phyloP scores from a whole-genome alignment of 92 coral and sea anemone species.

The Umimayanthus kanabou region DNA sequence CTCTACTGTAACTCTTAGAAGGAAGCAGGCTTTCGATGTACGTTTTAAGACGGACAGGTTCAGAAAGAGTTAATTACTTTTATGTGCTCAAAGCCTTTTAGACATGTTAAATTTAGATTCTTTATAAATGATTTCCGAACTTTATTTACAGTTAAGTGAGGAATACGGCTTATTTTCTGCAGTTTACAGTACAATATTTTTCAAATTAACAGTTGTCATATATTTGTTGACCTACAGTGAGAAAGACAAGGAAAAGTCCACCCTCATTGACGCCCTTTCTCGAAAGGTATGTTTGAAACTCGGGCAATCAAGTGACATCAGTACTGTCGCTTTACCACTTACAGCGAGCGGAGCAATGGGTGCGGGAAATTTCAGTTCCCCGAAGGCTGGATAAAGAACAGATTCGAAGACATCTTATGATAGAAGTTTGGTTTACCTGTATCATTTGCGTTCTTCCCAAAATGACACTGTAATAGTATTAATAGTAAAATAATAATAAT shows the following conservation, averaged over 20 bases:
- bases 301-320: not conserved
- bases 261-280: slow-evolving; percentile 77
- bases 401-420: not conserved
- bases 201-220: not conserved
- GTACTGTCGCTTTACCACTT: not conserved
- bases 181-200: not conserved
- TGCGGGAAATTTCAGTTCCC: not conserved
- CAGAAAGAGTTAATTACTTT: too few relatives aligned
- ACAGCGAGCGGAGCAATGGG: not conserved
- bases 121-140: too few relatives aligned
- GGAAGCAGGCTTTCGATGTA: too few relatives aligned
- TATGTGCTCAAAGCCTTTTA: too few relatives aligned
- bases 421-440: too few relatives aligned
- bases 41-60: too few relatives aligned
- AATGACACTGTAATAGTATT: too few relatives aligned
- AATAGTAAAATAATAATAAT: too few relatives aligned
- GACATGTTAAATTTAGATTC: too few relatives aligned
- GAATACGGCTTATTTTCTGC: too few relatives aligned
- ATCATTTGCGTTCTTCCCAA: not conserved
- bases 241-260: slow-evolving; percentile 78
- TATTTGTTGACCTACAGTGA: slow-evolving; percentile 58
- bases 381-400: not conserved
- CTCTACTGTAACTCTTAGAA: too few relatives aligned
- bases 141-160: too few relatives aligned
- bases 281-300: slow-evolving; percentile 65